Conservation (phyloP, 2,888 invertebrate species). For the Drosophila nigricruria region DNA sequence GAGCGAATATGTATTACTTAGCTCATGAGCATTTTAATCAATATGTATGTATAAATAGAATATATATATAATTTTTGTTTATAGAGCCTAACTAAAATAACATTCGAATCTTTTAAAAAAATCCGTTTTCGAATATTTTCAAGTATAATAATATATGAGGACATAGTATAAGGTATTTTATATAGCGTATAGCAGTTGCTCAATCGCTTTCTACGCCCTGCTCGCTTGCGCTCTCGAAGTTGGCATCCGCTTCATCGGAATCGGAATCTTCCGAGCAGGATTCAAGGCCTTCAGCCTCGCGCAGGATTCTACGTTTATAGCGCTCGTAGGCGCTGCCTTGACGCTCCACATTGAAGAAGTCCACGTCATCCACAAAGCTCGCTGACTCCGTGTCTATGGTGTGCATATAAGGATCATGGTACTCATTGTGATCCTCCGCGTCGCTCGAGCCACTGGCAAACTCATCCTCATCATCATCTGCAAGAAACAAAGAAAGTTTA, state of each 20-base stretch:
- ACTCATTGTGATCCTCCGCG: constrained; percentile 71
- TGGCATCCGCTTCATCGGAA: constrained; percentile 28
- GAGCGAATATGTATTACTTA: neutral
- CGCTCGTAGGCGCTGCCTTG: constrained; percentile 89
- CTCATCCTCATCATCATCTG: constrained; percentile 72
- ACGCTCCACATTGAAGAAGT: constrained; percentile 87
- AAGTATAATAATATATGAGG: neutral
- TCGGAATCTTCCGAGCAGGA: constrained; percentile 45
- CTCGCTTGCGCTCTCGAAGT: constrained; percentile 56
- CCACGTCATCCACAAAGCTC: constrained; percentile 84
- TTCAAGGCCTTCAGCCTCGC: constrained; percentile 44
- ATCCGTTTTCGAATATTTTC: neutral
- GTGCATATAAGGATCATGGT: constrained; percentile 84
- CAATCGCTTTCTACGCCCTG: constrained; percentile 28
- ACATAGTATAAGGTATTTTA: neutral
- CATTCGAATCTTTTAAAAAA: constrained; percentile 25
- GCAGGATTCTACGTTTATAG: constrained; percentile 87
- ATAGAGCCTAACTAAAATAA: neutral
- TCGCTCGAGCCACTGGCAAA: constrained; percentile 71
- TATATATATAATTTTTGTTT: neutral
- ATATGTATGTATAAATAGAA: neutral
- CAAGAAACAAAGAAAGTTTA: neutral
- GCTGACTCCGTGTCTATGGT: constrained; percentile 83
- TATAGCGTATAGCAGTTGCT: neutral
- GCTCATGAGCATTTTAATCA: neutral